Conservation (phyloP, 2,888 invertebrate species). For the Meteorus cinctellus region DNA sequence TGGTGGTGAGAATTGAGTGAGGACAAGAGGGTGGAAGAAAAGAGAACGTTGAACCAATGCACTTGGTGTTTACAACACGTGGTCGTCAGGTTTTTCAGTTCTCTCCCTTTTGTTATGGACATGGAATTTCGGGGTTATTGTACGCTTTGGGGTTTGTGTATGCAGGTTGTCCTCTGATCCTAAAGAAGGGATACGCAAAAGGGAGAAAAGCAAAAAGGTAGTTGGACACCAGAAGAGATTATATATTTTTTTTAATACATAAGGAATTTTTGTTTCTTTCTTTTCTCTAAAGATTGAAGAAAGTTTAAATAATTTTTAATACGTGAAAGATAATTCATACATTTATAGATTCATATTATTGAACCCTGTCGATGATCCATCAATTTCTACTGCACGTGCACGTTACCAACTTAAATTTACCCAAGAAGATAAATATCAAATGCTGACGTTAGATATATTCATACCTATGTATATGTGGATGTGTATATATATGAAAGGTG, state of each 20-base stretch:
- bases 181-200: constrained; percentile 5
- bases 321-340: no score
- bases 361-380: background rate
- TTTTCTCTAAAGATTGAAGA: background rate
- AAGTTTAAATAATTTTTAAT: no score
- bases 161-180: background rate
- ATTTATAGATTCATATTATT: no score
- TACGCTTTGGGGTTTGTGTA: background rate
- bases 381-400: constrained; percentile 2
- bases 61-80: constrained; percentile 5
- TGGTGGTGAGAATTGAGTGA: background rate
- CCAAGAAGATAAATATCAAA: no score
- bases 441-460: no score
- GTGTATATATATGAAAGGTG: no score
- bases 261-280: background rate
- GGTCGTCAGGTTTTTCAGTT: constrained; percentile 20
- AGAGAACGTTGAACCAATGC: constrained; percentile 22
- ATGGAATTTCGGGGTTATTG: background rate
- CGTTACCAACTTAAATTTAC: no score
- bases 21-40: constrained; percentile 9
- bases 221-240: background rate
- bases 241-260: background rate
- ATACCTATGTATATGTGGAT: no score
- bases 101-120: constrained; percentile 5
- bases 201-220: constrained; percentile 12